Percentiles rank a stretch among this genome's conserved stretches.
Evolutionary conservation across 2,113 vertebrate species (phyloP).

Genomic region (Heterotilapia buettikoferi): DNA sequence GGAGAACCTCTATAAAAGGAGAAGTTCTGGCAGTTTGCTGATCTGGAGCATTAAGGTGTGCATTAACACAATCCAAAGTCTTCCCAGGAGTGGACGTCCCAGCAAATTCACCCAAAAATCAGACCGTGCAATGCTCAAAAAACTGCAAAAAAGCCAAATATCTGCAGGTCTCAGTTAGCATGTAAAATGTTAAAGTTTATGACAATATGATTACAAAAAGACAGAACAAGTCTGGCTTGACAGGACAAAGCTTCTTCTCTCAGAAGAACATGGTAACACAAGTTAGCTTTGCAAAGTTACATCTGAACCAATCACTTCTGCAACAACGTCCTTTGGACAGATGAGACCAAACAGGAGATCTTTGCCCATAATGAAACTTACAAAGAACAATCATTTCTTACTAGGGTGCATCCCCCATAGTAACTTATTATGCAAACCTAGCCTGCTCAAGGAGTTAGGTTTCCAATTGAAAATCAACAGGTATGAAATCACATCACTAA

Average conservation of each 20-base stretch:
- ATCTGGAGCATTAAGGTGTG: background rate
- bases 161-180: background rate
- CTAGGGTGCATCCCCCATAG: background rate
- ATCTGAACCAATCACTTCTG: background rate
- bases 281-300: background rate
- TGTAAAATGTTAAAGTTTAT: background rate
- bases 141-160: background rate
- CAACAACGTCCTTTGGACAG: background rate
- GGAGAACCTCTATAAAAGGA: background rate
- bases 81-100: background rate
- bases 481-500: background rate
- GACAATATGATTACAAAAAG: background rate
- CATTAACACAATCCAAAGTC: background rate
- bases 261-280: background rate
- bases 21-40: background rate
- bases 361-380: background rate
- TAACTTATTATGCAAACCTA: background rate
- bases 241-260: background rate
- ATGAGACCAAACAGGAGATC: background rate
- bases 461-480: background rate
- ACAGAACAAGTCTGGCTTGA: background rate
- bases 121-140: background rate
- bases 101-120: background rate
- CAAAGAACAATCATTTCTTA: background rate
- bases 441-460: background rate